phyloP scores from a whole-genome alignment of 2,888 invertebrate species.

The Yponomeuta evonymella region DNA sequence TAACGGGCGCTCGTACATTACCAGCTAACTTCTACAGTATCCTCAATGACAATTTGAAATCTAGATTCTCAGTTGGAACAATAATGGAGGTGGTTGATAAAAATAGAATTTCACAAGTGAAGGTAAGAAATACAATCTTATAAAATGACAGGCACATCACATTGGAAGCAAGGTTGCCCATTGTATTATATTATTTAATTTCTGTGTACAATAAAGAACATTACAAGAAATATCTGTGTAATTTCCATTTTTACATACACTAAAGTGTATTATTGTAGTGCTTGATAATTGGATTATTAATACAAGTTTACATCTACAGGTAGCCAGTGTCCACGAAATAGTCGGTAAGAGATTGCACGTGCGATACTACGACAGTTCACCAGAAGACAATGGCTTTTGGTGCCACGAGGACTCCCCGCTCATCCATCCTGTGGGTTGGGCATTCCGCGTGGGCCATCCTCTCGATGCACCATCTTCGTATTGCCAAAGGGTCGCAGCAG shows the following conservation, averaged over 20 bases:
- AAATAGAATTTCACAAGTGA: conserved; percentile 94
- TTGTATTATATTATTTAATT: no score
- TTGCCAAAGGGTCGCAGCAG: conserved; percentile 83
- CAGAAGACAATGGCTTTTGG: conserved; percentile 94
- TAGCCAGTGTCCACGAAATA: conserved; percentile 93
- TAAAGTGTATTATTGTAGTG: no score
- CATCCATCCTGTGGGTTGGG: conserved; percentile 98
- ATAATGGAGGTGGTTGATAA: conserved; percentile 97
- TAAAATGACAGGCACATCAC: no score
- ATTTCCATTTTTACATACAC: no score
- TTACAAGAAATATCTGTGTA: background rate
- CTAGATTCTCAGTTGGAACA: conserved; percentile 88
- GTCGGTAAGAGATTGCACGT: conserved; percentile 94
- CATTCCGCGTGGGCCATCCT: conserved; percentile 90
- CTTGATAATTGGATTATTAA: no score
- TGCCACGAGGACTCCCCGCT: conserved; percentile 96
- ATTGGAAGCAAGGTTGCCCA: no score
- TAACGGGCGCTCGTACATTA: conserved; percentile 96
- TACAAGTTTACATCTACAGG: conserved; percentile 43
- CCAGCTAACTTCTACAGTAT: conserved; percentile 95
- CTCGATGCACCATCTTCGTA: conserved; percentile 90
- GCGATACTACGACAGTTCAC: conserved; percentile 89
- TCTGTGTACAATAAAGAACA: background rate
- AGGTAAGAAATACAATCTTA: conserved; percentile 52
- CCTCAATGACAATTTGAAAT: conserved; percentile 88